Conservation (phyloP, 2,888 invertebrate species). For the Noctua fimbriata region DNA sequence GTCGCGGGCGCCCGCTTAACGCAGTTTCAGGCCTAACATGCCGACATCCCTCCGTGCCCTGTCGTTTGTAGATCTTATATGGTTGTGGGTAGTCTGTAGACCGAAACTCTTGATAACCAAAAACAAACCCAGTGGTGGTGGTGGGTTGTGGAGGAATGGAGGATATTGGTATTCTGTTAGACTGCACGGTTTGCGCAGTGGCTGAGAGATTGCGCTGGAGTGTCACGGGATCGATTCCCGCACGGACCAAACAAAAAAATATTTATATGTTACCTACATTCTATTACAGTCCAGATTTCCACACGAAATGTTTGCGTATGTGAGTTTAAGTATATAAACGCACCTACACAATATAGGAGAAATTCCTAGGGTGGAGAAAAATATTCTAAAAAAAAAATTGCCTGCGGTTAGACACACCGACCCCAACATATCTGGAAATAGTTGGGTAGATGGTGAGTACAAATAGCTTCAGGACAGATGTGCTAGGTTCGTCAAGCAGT, state of each 20-base stretch:
- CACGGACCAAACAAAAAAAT: not conserved
- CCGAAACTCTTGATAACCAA: not conserved
- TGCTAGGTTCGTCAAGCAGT: not conserved
- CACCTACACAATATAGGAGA: too few species aligned
- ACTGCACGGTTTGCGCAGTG: not conserved
- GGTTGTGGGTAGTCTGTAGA: not conserved
- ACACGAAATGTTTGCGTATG: too few species aligned
- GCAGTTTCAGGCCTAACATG: not conserved
- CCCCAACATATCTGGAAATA: not conserved
- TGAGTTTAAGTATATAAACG: too few species aligned
- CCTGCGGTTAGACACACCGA: not conserved
- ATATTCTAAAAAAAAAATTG: not conserved
- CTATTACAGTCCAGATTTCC: too few species aligned
- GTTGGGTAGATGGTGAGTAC: not conserved
- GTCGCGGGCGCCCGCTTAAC: too few species aligned
- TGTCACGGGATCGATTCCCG: not conserved
- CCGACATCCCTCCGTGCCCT: not conserved
- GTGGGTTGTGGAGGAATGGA: not conserved
- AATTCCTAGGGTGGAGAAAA: too few species aligned
- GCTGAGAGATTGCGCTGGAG: not conserved
- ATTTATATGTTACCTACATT: not conserved
- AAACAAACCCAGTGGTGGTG: not conserved
- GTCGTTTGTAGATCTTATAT: not conserved
- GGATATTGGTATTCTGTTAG: not conserved
- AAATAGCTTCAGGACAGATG: not conserved